Evolutionary conservation across 2,888 invertebrate genomes (phyloP), one percentile per base, ranked within the genome.

Genomic region (Rhagium mordax): DNA sequence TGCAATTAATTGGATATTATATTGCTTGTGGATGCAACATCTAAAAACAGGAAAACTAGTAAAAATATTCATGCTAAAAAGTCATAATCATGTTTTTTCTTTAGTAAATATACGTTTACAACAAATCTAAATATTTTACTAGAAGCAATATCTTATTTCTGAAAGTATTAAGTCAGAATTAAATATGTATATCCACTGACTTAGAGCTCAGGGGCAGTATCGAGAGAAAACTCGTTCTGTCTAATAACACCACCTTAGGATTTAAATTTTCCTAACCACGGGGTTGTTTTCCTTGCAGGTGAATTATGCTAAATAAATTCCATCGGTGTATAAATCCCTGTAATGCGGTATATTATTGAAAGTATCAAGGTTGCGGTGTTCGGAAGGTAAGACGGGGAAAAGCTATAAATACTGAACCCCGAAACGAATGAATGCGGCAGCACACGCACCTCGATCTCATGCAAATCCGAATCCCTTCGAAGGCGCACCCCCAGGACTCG

Each of bases 391-490:
- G 74, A 72, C 49, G 67, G 71, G 73, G 74, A 24, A 29, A 16
- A 48, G 76, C 74, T 66, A 75, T 77, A 77, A 77, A 77, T 77
- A 77, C 72, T 60, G 71, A 66, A 64, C 51, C 70, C 70, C 68
- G 68, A 68, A 74, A 71, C 68, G 72, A 76, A 76, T 74, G 74
- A 76, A 74, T 76, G 76, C 76, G 71, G 74, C 71, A 72, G 76
- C 76, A 77, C 78, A 77, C 78, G 77, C 77, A 78, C 75, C 74
- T 75, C 77, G 73, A 78, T 78, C 72, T 74, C 78, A 78, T 78
- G 78, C 78, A 78, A 78, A 78, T 78, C 78, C 75, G 67, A 71
- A 72, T 72, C 74, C 71, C 74, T 53, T 51, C 24, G 66, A 76
- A 71, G 76, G 75, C 70, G 74, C 74, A 66, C 74, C 75, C n/a